Evolutionary conservation across 2,888 invertebrate genomes (phyloP).

Genomic region (Phyto melanocephala): DNA sequence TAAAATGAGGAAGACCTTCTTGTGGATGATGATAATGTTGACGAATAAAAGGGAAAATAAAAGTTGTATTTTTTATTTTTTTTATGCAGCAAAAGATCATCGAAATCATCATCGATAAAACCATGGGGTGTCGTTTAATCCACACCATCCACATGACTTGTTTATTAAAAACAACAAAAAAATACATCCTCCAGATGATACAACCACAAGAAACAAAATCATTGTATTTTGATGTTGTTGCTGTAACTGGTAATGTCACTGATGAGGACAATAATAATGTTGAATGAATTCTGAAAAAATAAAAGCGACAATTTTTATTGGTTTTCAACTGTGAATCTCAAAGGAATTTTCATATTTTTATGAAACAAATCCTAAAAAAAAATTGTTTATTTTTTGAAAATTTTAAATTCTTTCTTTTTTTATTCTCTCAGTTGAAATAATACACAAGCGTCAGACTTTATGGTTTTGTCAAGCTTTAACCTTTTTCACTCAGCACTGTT

Average conservation of each 20-base stretch:
- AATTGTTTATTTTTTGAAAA: constrained; percentile 54
- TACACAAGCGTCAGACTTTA: constrained; percentile 41
- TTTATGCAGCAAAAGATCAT: constrained; percentile 49
- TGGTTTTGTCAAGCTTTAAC: constrained; percentile 51
- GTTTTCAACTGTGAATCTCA: constrained; percentile 39
- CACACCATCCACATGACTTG: constrained; percentile 52
- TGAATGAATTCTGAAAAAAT: constrained; percentile 33
- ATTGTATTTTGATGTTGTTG: constrained; percentile 2
- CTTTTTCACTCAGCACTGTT: constrained; percentile 53
- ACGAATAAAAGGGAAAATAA: constrained; percentile 23
- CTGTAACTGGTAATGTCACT: constrained; percentile 12
- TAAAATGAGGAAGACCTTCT: constrained; percentile 31
- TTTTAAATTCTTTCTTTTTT: constrained; percentile 34
- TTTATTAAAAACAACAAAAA: not conserved
- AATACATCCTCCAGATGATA: not conserved
- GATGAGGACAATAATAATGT: constrained; percentile 34
- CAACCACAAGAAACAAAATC: constrained; percentile 6
- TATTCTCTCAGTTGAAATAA: not conserved
- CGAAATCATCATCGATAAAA: constrained; percentile 63
- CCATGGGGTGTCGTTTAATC: constrained; percentile 64
- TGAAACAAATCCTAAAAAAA: constrained; percentile 56
- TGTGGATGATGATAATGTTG: constrained; percentile 8
- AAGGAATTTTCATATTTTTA: constrained; percentile 39
- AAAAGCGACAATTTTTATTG: constrained; percentile 48
- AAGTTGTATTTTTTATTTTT: not conserved